Evolutionary conservation across 2,113 vertebrate species (phyloP).

Genomic region (Penelope pileata): DNA sequence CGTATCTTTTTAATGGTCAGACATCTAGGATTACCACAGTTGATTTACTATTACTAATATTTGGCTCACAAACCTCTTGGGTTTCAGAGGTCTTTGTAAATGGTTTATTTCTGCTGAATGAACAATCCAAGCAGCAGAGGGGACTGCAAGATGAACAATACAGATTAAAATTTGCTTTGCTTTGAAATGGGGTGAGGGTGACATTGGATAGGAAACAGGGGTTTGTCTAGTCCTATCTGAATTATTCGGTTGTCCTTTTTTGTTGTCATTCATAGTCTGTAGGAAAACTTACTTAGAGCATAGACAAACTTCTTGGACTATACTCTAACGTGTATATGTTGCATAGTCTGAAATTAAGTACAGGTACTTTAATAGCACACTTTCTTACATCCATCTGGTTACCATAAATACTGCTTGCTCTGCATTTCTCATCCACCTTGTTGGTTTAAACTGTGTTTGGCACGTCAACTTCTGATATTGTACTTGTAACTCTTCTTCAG

Average conservation of each 20-base stretch:
- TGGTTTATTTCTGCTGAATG: constrained; percentile 8
- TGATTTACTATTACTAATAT: background rate
- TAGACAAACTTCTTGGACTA: background rate
- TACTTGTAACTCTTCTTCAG: background rate
- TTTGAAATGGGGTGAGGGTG: background rate
- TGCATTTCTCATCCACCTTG: background rate
- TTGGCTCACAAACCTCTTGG: background rate
- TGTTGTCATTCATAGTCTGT: background rate
- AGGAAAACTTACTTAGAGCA: background rate
- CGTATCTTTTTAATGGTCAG: constrained; percentile 85
- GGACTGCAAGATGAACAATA: background rate
- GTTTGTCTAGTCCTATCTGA: background rate
- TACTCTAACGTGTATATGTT: background rate
- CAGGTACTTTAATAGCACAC: background rate
- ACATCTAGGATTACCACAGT: background rate
- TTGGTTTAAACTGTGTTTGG: background rate
- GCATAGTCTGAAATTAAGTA: background rate
- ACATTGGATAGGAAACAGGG: too few species aligned
- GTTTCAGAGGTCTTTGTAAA: background rate
- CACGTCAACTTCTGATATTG: background rate
- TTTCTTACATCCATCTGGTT: background rate
- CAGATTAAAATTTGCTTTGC: background rate
- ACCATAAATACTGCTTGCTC: background rate
- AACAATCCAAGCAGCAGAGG: background rate
- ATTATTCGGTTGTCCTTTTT: too few species aligned